Conservation (phyloP, 2,113 vertebrate species). For the Syngnathus floridae region DNA sequence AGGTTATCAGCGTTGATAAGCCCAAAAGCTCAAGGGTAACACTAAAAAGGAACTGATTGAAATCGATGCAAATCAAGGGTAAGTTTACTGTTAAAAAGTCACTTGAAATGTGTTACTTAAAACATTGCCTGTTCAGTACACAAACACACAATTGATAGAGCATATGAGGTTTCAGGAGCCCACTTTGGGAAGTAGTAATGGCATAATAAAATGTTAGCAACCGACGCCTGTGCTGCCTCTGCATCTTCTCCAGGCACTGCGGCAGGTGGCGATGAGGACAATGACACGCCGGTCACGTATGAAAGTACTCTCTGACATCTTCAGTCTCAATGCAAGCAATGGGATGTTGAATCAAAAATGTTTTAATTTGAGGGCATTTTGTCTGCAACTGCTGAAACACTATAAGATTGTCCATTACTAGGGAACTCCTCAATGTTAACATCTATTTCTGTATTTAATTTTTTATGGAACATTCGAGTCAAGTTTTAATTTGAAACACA, state of each 20-base stretch:
- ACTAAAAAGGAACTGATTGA: no score
- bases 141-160: background rate
- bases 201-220: background rate
- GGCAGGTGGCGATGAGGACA: constrained; percentile 40
- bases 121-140: no score
- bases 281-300: constrained; percentile 63
- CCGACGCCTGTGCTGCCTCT: background rate
- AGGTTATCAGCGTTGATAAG: background rate
- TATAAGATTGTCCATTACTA: no score
- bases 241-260: constrained; percentile 25
- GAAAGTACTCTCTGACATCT: constrained; percentile 69
- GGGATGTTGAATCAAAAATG: background rate
- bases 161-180: background rate
- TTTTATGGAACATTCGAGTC: background rate
- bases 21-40: background rate
- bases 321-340: background rate
- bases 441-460: background rate
- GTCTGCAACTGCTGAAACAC: background rate
- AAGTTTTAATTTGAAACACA: background rate
- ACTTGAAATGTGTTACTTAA: no score
- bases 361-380: background rate
- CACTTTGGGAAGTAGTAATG: background rate
- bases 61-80: no score
- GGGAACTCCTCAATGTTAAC: background rate
- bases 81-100: no score